Base-by-base conservation (phyloP, 2,797 vertebrate genomes). In the Rhinella marina region DNA sequence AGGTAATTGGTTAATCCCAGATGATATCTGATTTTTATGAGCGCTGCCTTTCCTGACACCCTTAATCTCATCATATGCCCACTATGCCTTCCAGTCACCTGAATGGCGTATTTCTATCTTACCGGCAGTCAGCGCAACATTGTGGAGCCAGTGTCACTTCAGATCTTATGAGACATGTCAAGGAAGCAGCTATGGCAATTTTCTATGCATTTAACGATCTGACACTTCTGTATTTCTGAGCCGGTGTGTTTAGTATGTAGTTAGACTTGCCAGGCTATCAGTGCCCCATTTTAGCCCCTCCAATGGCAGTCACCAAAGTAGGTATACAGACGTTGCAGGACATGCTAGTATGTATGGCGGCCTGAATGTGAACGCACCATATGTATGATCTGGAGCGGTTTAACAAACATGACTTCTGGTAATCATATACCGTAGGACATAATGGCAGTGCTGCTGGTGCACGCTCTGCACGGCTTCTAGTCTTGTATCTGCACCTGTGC, bases 1-100 rank as follows among this genome's bases (percentile, higher is more conserved):
- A 66, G 50, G 21, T 64, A 50, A 25, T 7, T 23, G 23, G 32
- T 50, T 81, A 81, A 81, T 81, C 21, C 29, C 19, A 41, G 21
- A 61, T 61, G 32, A 50, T 11, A 64, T 64, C 13, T 25, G 59
- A 29, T 32, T 23, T 80, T 61, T 61, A 11, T 27, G 17, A 79
- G 54, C 16, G 17, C 52, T 19, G 56, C 19, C 17, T 57, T 57
- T 59, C 77, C 54, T 79, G 77, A 57, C 54, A 29, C 57, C 25
- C 5, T 14, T 77, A 21, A 25, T 81, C n/a, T 17, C 23, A 77
- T 64, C 13, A 66, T n/a, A 50, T 81, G 32, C 16, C 80, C 23
- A 9, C 57, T n/a, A 81, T 81, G 25, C 50, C 78, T 54, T 77
- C 48, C 73, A 52, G 78, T 80, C 57, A 23, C 29, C 59, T 48